A percentile compares a stretch with the other conserved stretches of the same genome.
These are phyloP conservation scores for Enteromius thamalakanensis DNA, from an alignment of 2,797 vertebrate genomes.

Conservation along the genomic window DNA sequence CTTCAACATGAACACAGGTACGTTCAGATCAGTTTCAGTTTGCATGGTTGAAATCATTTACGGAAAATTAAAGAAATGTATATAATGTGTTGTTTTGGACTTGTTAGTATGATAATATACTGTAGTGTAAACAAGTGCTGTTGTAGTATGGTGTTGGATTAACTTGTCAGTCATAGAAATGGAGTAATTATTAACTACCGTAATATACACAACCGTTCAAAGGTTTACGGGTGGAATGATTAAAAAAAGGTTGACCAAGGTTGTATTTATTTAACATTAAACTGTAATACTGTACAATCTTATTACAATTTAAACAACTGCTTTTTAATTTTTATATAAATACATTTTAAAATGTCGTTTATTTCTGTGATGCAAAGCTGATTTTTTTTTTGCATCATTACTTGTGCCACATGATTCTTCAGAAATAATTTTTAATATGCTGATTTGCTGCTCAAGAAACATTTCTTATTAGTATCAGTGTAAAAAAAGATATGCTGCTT, in stretches of 20 bases:
- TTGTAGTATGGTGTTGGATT: background rate
- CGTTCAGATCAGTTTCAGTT: slow-evolving; percentile 9
- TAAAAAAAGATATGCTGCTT: background rate
- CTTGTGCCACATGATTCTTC: background rate
- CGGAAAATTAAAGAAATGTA: background rate
- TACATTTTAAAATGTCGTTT: background rate
- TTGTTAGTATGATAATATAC: background rate
- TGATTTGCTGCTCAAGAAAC: background rate
- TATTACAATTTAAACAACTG: background rate
- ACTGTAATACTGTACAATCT: background rate
- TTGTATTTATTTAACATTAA: background rate
- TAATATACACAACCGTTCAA: background rate
- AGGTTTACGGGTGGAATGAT: background rate
- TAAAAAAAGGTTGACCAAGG: background rate
- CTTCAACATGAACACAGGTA: slow-evolving; percentile 65
- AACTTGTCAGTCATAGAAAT: background rate
- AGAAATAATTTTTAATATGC: background rate
- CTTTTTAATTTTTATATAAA: background rate
- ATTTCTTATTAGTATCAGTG: background rate
- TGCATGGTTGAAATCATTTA: background rate
- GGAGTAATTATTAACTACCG: background rate
- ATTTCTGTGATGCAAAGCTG: background rate
- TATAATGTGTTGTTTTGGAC: background rate
- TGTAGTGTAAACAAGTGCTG: background rate
- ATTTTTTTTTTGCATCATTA: background rate